Base-by-base conservation (phyloP, 2,888 invertebrate species). In the Rhogogaster chlorosoma region DNA sequence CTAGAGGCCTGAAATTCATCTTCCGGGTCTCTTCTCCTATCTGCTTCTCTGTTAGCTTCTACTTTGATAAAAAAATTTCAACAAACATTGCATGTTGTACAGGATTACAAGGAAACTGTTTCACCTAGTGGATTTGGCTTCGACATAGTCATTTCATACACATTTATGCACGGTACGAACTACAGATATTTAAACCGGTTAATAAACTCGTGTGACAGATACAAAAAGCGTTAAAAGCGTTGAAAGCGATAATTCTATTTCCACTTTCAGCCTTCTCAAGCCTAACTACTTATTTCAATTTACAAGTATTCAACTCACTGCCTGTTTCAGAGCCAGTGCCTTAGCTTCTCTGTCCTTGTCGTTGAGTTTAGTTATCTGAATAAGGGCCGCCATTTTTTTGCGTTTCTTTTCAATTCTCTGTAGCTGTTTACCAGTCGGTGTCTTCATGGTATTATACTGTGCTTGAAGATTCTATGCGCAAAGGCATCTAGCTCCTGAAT, bases 371-470 rank as follows among this genome's bases (percentile, higher is more conserved):
- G 95, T 94, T 80, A 96, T 93, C 90, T 95, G 95, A 12, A 95
- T 93, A 86, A 95, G 93, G 1, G 96, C 96, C 6, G 95, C 94
- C 91, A 96, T 94, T 93, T 96, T 96, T 90, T 95, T 95, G 90
- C 95, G 95, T 90, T 96, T 96, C 87, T 95, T 96, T 89, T 96
- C 95, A 85, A 94, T 93, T 86, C 96, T 94, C 88, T 94, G 93
- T 85, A 94, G 92, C 89, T 95, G 94, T 90, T 95, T 95, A 45
- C 94, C 89, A 53, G 94, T 93, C 75, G 92, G 89, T 80, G 92
- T 91, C 90, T 94, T 94, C 94, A 94, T 94, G 53, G 83, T 90
- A 84, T 83, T 67, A 22, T 61, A 57, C 57, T 83, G 77, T 82
- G 83, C 71, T 57, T 7, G 42, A 67, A 29, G 53, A 26, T 85